Conservation (phyloP, 2,888 invertebrate genomes). For the Ophraella communa region DNA sequence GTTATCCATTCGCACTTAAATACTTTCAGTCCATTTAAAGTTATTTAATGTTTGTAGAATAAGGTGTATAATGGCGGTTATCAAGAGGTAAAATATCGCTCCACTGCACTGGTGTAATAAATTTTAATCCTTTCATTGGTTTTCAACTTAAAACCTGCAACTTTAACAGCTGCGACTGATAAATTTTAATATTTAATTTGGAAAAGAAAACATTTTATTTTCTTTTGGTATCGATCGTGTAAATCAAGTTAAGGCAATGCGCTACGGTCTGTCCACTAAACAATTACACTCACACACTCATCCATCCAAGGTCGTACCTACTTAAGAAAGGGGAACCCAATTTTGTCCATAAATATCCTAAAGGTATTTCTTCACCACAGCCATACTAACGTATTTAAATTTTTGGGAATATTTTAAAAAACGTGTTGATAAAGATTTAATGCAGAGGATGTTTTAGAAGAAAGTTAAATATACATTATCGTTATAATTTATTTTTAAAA, state of each 20-base stretch:
- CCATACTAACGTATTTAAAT: not conserved
- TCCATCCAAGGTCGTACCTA: not conserved
- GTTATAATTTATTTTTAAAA: too few relatives aligned
- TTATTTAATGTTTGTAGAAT: too few relatives aligned
- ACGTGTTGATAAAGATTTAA: too few relatives aligned
- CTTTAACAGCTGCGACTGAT: slow-evolving; percentile 36
- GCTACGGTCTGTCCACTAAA: slow-evolving; percentile 4
- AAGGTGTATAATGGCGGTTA: too few relatives aligned
- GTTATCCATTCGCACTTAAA: too few relatives aligned
- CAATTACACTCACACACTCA: not conserved
- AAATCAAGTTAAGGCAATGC: slow-evolving; percentile 28
- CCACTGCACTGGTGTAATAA: slow-evolving; percentile 16
- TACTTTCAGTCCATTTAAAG: too few relatives aligned
- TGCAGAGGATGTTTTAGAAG: too few relatives aligned
- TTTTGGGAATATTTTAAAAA: too few relatives aligned
- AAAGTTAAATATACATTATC: too few relatives aligned
- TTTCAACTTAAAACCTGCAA: slow-evolving; percentile 20
- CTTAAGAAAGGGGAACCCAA: not conserved
- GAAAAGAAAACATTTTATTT: slow-evolving; percentile 30
- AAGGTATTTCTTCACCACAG: not conserved
- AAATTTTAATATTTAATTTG: slow-evolving; percentile 39
- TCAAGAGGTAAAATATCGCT: slow-evolving; percentile 8
- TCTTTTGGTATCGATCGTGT: slow-evolving; percentile 36
- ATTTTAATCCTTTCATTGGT: slow-evolving; percentile 17
- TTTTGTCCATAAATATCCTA: not conserved